A percentile compares a stretch with the other conserved stretches of the same genome.
Conservation (phyloP, 2,888 invertebrate species). For the Beris morrisii region DNA sequence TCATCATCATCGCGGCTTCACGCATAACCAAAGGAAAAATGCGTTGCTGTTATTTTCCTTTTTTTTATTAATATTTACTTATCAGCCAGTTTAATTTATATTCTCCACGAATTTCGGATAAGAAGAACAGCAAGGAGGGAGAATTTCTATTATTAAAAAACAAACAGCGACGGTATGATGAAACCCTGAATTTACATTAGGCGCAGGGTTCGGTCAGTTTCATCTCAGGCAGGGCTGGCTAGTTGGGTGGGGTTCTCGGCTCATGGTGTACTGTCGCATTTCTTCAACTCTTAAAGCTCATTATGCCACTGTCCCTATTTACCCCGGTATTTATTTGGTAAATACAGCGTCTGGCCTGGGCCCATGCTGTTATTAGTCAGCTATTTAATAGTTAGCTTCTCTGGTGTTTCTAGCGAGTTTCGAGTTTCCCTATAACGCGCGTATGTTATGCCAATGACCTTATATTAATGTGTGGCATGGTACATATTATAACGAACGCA, state of each 20-base stretch:
- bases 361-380: constrained; percentile 32
- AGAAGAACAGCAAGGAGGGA: too few species aligned
- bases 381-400: background rate
- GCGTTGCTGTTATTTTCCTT: too few species aligned
- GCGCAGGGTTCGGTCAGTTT: background rate
- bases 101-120: too few species aligned
- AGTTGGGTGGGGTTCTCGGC: too few species aligned
- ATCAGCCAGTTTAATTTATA: too few species aligned
- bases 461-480: constrained; percentile 18
- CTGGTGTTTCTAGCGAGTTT: background rate
- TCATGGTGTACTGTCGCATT: constrained; percentile 9
- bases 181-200: background rate
- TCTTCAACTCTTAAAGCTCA: constrained; percentile 26
- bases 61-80: too few species aligned
- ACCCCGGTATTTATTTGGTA: constrained; percentile 37
- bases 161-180: constrained; percentile 1
- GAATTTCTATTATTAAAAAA: constrained; percentile 10
- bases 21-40: too few species aligned
- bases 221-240: background rate
- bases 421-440: constrained; percentile 3
- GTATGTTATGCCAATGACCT: constrained; percentile 29
- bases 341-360: constrained; percentile 29
- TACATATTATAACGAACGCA: constrained; percentile 16
- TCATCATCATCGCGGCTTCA: too few species aligned
- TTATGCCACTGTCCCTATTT: constrained; percentile 36